Evolutionary conservation across 2,113 vertebrate species (phyloP).

Genomic region (Phyllopteryx taeniolatus): DNA sequence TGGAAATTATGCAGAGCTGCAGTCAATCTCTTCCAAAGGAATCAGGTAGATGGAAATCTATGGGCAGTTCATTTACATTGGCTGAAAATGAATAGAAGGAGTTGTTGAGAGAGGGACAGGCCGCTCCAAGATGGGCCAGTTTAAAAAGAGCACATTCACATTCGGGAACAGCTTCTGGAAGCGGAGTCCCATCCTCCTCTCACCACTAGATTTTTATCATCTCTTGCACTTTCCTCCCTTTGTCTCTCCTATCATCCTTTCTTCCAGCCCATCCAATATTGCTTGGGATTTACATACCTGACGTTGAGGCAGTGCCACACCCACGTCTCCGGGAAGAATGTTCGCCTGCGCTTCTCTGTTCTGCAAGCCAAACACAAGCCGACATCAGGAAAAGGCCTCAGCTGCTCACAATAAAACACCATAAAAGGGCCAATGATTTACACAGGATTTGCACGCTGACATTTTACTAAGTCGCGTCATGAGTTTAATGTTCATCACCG

Average conservation of each 20-base stretch:
- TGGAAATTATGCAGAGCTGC: conserved; percentile 47
- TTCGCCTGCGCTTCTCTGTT: conserved; percentile 84
- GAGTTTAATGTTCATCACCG: conserved; percentile 49
- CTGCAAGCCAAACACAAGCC: conserved; percentile 69
- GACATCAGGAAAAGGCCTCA: conserved; percentile 57
- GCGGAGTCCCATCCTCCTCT: neutral
- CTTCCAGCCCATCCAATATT: conserved; percentile 6
- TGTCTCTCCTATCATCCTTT: neutral
- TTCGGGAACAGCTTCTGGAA: conserved; percentile 32
- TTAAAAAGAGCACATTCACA: conserved; percentile 57
- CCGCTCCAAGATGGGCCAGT: conserved; percentile 44
- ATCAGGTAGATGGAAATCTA: conserved; percentile 60
- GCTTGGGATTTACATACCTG: conserved; percentile 75
- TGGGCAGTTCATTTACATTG: conserved; percentile 57
- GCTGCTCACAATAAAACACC: conserved; percentile 55
- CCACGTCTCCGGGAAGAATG: conserved; percentile 92
- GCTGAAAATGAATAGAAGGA: conserved; percentile 51
- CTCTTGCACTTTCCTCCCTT: conserved; percentile 2
- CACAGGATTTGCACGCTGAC: conserved; percentile 43
- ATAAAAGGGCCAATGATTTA: conserved; percentile 48
- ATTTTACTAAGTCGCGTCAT: conserved; percentile 38
- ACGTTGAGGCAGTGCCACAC: conserved; percentile 87
- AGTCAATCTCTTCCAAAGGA: conserved; percentile 45
- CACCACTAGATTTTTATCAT: neutral
- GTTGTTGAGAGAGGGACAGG: conserved; percentile 47